Conservation (phyloP, 2,797 vertebrate species). For the Denticeps clupeoides region DNA sequence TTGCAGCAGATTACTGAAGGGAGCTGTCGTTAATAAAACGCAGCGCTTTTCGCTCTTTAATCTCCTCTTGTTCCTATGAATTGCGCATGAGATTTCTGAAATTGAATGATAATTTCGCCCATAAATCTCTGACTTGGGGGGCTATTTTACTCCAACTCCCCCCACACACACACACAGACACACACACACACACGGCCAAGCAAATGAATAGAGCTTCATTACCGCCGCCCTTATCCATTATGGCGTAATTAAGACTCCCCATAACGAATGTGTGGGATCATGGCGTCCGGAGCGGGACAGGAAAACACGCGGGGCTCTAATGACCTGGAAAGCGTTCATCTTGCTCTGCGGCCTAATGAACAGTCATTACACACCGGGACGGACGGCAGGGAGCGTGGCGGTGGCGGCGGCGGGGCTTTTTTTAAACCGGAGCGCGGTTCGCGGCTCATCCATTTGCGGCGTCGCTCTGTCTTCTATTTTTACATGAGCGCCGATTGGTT, state of each 20-base stretch:
- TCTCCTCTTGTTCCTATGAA: constrained; percentile 89
- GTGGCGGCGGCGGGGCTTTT: constrained; percentile 46
- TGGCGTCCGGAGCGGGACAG: constrained; percentile 42
- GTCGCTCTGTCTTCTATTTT: constrained; percentile 98
- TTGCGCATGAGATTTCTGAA: constrained; percentile 95
- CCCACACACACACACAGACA: constrained; percentile 45
- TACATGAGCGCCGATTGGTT: constrained; percentile 83
- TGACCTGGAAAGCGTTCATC: constrained; percentile 98
- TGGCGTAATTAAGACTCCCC: constrained; percentile 98
- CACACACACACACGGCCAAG: constrained; percentile 64
- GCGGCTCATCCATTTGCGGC: constrained; percentile 90
- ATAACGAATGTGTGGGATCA: constrained; percentile 95
- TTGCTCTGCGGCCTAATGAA: constrained; percentile 95
- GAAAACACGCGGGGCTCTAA: constrained; percentile 96
- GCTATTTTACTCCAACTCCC: constrained; percentile 95
- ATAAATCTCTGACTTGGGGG: constrained; percentile 92
- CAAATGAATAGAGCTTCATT: constrained; percentile 98
- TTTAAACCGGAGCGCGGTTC: constrained; percentile 70
- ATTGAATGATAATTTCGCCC: constrained; percentile 99
- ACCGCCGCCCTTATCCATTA: constrained; percentile 95
- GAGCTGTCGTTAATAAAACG: constrained; percentile 88
- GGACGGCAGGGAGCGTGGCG: constrained; percentile 60
- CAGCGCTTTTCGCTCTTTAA: constrained; percentile 86
- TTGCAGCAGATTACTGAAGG: constrained; percentile 79
- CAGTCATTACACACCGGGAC: constrained; percentile 82